A percentile compares a stretch with the other conserved stretches of the same genome.
Conservation (phyloP, 37 sponge, comb jelly and placozoan species). For the Mnemiopsis leidyi region DNA sequence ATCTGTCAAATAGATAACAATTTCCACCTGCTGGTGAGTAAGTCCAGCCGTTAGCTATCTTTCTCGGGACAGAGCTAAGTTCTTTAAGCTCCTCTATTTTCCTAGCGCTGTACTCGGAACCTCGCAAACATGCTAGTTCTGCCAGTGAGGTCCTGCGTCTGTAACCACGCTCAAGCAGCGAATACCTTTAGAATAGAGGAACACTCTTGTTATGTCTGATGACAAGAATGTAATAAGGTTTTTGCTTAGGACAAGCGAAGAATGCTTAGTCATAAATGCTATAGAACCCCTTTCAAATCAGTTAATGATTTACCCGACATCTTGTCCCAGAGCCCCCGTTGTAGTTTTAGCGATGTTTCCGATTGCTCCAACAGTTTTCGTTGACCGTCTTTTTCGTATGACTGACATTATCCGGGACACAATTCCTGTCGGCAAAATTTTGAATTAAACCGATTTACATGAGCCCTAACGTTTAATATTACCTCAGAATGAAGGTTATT, state of each 20-base stretch:
- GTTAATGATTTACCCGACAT: neutral
- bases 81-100: constrained; percentile 60
- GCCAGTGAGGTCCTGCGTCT: neutral
- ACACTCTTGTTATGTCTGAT: too few relatives aligned
- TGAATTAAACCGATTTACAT: neutral
- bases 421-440: neutral
- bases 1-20: too few relatives aligned
- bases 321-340: neutral
- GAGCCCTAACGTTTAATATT: too few relatives aligned
- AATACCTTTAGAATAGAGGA: neutral
- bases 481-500: too few relatives aligned
- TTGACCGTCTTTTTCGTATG: neutral
- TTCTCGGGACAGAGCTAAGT: constrained; percentile 28
- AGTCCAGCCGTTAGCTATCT: constrained; percentile 42
- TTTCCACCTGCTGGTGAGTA: constrained; percentile 41
- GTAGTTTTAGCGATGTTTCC: neutral
- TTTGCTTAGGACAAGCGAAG: too few relatives aligned
- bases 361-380: neutral
- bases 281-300: too few relatives aligned
- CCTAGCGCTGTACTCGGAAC: neutral
- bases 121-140: neutral
- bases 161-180: neutral
- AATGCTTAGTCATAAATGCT: too few relatives aligned
- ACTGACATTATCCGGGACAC: neutral
- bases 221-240: too few relatives aligned